Conservation (phyloP, 2,113 vertebrate genomes). For the Equus przewalskii region DNA sequence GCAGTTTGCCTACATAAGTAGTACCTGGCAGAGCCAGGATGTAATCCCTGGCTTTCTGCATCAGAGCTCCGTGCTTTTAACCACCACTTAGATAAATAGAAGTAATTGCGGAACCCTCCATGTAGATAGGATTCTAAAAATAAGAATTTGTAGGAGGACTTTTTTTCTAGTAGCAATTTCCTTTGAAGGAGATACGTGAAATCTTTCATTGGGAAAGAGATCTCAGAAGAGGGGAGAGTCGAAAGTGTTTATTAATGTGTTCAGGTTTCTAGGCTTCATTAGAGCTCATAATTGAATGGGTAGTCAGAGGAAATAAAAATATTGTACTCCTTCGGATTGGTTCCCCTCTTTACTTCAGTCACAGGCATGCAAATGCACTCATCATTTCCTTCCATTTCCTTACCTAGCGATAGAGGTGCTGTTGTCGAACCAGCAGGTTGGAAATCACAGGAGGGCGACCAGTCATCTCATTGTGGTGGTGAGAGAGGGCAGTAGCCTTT, state of each 20-base stretch:
- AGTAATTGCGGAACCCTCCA: background rate
- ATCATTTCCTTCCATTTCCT: background rate
- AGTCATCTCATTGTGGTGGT: background rate
- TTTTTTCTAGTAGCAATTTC: background rate
- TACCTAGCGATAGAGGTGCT: background rate
- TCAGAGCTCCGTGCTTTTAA: background rate
- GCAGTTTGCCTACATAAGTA: rapidly evolving
- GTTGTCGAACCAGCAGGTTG: rapidly evolving
- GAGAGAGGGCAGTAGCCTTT: background rate
- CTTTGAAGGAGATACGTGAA: background rate
- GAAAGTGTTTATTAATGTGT: background rate
- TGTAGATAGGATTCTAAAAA: conserved; percentile 21
- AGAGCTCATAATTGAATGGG: background rate
- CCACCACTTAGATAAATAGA: background rate
- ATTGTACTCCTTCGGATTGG: background rate
- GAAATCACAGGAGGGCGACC: background rate
- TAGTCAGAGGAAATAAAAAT: background rate
- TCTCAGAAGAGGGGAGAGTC: background rate
- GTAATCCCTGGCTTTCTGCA: background rate
- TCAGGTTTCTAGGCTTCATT: background rate
- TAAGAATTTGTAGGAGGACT: background rate
- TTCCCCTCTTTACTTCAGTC: background rate
- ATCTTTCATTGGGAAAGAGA: background rate
- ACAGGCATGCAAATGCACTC: background rate
- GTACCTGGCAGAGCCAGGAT: background rate